phyloP scores from a whole-genome alignment of 2,797 vertebrate species.

The Ibycter americanus region DNA sequence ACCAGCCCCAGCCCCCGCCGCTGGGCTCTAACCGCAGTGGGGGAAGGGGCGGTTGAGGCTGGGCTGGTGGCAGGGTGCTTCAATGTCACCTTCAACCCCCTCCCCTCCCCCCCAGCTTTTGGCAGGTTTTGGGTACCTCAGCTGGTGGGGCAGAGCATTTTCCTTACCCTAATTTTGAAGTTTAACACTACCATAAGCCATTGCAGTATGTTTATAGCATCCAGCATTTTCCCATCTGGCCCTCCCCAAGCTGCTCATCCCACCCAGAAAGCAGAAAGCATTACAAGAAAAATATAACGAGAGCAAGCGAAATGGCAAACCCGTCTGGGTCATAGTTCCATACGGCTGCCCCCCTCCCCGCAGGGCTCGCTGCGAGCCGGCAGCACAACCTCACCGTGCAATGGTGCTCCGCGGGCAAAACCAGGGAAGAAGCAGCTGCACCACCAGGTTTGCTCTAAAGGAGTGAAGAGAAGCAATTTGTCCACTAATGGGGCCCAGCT shows the following conservation, averaged over 20 bases:
- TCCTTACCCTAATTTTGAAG: background rate
- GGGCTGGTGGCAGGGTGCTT: background rate
- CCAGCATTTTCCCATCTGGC: background rate
- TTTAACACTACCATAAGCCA: background rate
- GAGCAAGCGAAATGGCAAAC: background rate
- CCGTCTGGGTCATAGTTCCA: accelerated
- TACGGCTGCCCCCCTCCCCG: background rate
- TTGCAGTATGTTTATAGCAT: background rate
- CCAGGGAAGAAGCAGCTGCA: background rate
- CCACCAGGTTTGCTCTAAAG: accelerated
- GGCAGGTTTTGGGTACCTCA: background rate
- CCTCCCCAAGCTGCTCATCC: background rate
- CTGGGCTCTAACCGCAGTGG: background rate
- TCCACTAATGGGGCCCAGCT: accelerated
- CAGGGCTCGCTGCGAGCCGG: accelerated
- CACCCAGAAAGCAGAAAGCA: background rate
- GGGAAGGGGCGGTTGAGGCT: background rate
- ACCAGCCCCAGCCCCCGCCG: accelerated
- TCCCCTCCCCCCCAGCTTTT: background rate
- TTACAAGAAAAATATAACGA: background rate
- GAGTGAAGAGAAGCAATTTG: accelerated
- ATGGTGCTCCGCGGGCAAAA: accelerated
- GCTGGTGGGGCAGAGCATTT: background rate
- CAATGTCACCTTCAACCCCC: accelerated
- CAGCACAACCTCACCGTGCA: background rate